Conservation (phyloP, 2,797 vertebrate genomes). For the Chloroceryle inda region DNA sequence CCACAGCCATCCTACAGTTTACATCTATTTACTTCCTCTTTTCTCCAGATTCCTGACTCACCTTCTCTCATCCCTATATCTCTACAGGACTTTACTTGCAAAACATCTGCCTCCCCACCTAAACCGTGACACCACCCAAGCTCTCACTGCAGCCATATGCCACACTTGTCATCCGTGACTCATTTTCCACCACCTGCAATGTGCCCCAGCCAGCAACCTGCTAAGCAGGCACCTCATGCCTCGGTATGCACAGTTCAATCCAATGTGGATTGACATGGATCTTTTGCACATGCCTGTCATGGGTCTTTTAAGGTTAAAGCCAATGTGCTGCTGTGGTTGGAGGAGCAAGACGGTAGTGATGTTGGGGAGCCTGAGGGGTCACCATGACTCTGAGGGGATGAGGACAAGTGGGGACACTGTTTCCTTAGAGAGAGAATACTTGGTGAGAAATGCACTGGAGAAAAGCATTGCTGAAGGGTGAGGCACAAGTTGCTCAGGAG, state of each 20-base stretch:
- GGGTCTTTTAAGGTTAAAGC: not conserved
- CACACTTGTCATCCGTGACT: fast-evolving
- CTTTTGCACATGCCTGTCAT: fast-evolving
- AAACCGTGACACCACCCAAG: no score
- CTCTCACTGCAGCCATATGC: fast-evolving
- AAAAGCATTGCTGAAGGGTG: not conserved
- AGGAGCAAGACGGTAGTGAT: not conserved
- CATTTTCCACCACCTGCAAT: fast-evolving
- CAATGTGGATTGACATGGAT: not conserved
- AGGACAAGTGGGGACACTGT: not conserved
- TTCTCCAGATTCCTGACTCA: not conserved
- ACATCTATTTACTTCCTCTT: not conserved
- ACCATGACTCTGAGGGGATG: not conserved
- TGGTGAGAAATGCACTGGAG: not conserved
- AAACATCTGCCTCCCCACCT: not conserved
- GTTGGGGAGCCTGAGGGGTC: not conserved
- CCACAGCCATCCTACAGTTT: not conserved
- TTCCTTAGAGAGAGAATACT: not conserved
- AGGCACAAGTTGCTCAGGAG: not conserved
- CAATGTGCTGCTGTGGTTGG: fast-evolving
- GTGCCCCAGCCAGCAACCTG: not conserved
- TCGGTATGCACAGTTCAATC: fast-evolving
- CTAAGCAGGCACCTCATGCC: fast-evolving
- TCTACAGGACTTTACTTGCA: not conserved
- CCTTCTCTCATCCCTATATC: not conserved